phyloP scores from a whole-genome alignment of 1,140 invertebrate genomes.

The Ceratosolen solmsi region DNA sequence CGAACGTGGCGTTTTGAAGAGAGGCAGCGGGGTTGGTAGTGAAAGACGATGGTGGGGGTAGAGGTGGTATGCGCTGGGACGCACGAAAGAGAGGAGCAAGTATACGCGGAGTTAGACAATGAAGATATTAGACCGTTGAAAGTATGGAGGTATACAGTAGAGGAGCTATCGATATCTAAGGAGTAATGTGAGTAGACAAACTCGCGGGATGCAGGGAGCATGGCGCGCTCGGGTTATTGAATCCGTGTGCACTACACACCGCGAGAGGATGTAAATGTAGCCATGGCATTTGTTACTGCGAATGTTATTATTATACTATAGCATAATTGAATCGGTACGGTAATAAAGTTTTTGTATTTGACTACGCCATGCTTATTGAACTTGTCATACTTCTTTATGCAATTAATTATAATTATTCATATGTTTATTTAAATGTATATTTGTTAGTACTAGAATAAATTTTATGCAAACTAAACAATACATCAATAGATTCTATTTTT shows the following conservation, averaged over 20 bases:
- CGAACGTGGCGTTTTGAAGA: constrained; percentile 65
- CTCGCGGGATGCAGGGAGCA: constrained; percentile 51
- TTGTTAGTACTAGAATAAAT: no score
- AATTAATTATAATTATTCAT: no score
- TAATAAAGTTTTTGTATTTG: no score
- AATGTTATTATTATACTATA: constrained; percentile 4
- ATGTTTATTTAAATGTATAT: no score
- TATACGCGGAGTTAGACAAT: constrained; percentile 64
- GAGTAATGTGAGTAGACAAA: constrained; percentile 66
- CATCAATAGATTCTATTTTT: no score
- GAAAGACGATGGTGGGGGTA: constrained; percentile 61
- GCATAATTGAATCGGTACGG: constrained; percentile 40
- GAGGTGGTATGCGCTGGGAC: not conserved
- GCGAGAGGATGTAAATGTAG: constrained; percentile 43
- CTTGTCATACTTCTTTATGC: no score
- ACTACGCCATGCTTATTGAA: no score
- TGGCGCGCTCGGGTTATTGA: constrained; percentile 42
- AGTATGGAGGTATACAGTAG: constrained; percentile 62
- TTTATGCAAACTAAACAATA: no score
- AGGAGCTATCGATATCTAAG: constrained; percentile 67
- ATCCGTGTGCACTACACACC: constrained; percentile 11
- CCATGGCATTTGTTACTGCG: not conserved
- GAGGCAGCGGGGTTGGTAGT: constrained; percentile 51
- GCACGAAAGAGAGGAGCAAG: constrained; percentile 25
- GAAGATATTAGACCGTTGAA: constrained; percentile 65